Base-by-base conservation (phyloP, 2,113 vertebrate species). In the Amazona guildingii region DNA sequence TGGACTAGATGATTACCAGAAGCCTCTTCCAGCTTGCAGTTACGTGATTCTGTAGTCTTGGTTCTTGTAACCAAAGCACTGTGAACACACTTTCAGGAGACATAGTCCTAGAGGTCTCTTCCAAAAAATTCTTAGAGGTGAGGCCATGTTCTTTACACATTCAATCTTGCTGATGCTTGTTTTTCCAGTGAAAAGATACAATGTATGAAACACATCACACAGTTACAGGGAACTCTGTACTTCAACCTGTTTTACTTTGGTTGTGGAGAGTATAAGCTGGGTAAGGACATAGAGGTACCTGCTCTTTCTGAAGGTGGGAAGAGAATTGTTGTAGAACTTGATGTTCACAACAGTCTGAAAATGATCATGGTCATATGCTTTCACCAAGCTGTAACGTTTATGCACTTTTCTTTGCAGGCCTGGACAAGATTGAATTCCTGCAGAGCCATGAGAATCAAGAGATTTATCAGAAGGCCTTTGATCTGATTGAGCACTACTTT, bases 361-460 rank as follows among this genome's bases (percentile, higher is more conserved):
- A 46, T 46, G 8, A 5, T 49, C 1, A 0, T 17, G 13, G 52
- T 33, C 17, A 2, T 54, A 10, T 44, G 29, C 33, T 79, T 86
- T 52, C 14, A 52, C 37, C 10, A 2, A 86, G 13, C 64, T 67
- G 13, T 93, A 92, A 86, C 80, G 83, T 54, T 39, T 52, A 31
- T 29, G 6, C 89, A 5, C 19, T 82, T 89, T 95, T 87, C 17
- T 59, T 81, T 95, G 51, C 96, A 99, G 99, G 99, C 83, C 97
- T 99, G 96, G 99, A 99, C 98, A 99, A 99, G 97, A 98, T 99
- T 68, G 99, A 99, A 97, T 99, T 99, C 96, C 98, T 99, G 88
- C 99, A 99, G 97, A 98, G 99, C 86, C 99, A 99, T 44, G 99
- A 99, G 97, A 99, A 99, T 98, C 99, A 99, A 97, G 99, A 99